These are phyloP conservation scores for Drosophila koepferae DNA, from an alignment of 2,888 invertebrate species.

Conservation along the genomic window DNA sequence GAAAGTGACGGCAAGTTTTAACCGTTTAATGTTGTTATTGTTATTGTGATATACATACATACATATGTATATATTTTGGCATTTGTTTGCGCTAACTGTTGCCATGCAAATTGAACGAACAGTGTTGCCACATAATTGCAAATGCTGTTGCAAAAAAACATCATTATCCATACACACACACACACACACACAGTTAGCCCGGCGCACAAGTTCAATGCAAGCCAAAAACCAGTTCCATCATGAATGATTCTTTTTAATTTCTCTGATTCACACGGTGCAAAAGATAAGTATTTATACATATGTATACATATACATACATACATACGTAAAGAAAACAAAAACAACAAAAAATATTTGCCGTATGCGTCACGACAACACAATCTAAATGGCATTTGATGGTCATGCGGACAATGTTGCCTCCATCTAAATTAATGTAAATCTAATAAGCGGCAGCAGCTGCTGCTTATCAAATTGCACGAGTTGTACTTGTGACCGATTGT, in stretches of 20 bases:
- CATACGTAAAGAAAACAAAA: background rate
- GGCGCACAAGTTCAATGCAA: slow-evolving; percentile 32
- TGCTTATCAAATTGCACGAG: slow-evolving; percentile 59
- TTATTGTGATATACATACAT: slow-evolving; percentile 36
- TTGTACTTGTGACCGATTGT: slow-evolving; percentile 53
- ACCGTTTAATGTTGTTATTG: slow-evolving; percentile 30
- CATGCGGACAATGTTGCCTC: slow-evolving; percentile 8
- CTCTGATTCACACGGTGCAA: slow-evolving; percentile 57
- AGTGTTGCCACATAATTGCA: slow-evolving; percentile 52
- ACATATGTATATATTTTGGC: slow-evolving; percentile 39
- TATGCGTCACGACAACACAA: slow-evolving; percentile 52
- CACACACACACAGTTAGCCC: slow-evolving; percentile 12
- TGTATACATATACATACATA: background rate
- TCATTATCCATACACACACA: slow-evolving; percentile 27
- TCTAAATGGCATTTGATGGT: slow-evolving; percentile 36
- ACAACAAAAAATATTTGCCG: slow-evolving; percentile 20
- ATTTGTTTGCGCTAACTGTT: slow-evolving; percentile 56
- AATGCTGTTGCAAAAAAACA: slow-evolving; percentile 16
- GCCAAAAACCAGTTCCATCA: slow-evolving; percentile 44
- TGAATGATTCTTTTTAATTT: slow-evolving; percentile 49
- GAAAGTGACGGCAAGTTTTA: slow-evolving; percentile 60
- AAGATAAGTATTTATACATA: background rate
- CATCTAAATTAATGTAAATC: background rate
- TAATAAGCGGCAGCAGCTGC: slow-evolving; percentile 16
- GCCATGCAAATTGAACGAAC: slow-evolving; percentile 59